A percentile compares a stretch with the other conserved stretches of the same genome.
phyloP scores from a whole-genome alignment of 2,797 vertebrate species.

The Otus scops region DNA sequence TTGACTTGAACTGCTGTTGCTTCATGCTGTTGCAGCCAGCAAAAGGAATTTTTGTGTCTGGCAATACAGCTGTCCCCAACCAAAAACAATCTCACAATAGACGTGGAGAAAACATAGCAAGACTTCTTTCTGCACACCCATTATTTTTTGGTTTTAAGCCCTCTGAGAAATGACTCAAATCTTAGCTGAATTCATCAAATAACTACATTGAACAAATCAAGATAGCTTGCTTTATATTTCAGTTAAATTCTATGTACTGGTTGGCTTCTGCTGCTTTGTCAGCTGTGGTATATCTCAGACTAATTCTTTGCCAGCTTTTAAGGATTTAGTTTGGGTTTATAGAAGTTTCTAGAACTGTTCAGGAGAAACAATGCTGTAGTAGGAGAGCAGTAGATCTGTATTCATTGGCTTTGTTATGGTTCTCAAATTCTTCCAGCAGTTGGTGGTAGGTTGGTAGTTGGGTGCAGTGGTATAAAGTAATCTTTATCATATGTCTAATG shows the following conservation, averaged over 20 bases:
- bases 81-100: not conserved
- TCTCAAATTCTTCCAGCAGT: not conserved
- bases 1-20: not conserved
- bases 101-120: not conserved
- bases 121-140: not conserved
- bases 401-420: not conserved
- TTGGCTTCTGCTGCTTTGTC: not conserved
- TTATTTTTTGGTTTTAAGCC: not conserved
- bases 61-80: not conserved
- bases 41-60: not conserved
- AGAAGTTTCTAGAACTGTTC: not conserved
- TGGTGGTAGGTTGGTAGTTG: not conserved
- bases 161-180: not conserved
- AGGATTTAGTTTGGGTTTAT: not conserved
- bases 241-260: not conserved
- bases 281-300: rapidly evolving
- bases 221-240: not conserved
- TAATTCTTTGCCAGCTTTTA: not conserved
- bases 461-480: not conserved
- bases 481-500: not conserved
- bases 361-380: not conserved
- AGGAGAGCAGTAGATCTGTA: not conserved
- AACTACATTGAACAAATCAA: not conserved
- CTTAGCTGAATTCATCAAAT: not conserved
- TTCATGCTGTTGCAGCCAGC: not conserved